phyloP scores from a whole-genome alignment of 2,797 vertebrate species.

The Pangasius mekongensis region DNA sequence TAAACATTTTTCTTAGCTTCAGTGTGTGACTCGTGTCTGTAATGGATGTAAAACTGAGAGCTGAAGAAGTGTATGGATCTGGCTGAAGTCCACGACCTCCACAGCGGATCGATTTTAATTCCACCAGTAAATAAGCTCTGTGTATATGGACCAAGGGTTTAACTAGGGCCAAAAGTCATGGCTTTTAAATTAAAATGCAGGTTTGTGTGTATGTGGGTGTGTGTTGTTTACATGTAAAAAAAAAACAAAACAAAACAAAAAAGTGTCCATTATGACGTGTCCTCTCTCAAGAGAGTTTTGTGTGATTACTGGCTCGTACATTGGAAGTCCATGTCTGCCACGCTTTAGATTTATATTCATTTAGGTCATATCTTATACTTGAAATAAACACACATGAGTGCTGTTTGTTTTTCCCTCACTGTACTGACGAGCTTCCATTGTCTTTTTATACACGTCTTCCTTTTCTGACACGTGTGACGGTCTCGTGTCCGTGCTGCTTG shows the following conservation, averaged over 20 bases:
- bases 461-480: not conserved
- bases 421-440: constrained; percentile 29
- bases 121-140: constrained; percentile 37
- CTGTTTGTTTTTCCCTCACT: not conserved
- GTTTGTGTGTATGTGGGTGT: not conserved
- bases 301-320: not conserved
- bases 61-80: not conserved
- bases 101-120: not conserved
- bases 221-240: constrained; percentile 19
- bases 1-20: not conserved
- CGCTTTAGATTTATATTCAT: not conserved
- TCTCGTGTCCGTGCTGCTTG: not conserved
- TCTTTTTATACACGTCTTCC: not conserved
- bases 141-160: constrained; percentile 20
- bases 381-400: not conserved
- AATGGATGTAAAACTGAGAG: not conserved
- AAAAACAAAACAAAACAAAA: not conserved
- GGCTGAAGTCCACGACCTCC: not conserved
- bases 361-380: not conserved
- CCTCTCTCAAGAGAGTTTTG: not conserved
- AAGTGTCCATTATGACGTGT: not conserved
- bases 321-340: not conserved
- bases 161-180: constrained; percentile 5
- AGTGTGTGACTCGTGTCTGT: constrained; percentile 1
- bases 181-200: not conserved